These are phyloP conservation scores for Agrypnus murinus DNA, from an alignment of 2,888 invertebrate species.

Conservation along the genomic window DNA sequence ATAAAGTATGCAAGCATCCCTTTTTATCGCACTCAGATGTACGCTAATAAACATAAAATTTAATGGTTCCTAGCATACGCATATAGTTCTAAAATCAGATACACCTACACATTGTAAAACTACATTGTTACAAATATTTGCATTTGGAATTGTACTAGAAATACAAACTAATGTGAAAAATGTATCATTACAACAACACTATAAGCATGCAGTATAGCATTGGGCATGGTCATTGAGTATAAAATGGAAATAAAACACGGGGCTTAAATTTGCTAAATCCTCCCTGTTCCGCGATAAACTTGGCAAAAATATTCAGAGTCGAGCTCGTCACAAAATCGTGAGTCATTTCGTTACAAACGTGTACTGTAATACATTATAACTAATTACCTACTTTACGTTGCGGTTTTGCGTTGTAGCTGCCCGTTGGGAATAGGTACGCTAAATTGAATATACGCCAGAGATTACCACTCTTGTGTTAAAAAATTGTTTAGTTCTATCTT, in stretches of 20 bases:
- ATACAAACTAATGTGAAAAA: constrained; percentile 9
- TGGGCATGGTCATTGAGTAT: constrained; percentile 13
- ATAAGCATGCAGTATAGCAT: background rate
- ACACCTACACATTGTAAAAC: constrained; percentile 34
- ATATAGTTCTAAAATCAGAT: constrained; percentile 43
- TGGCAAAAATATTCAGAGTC: constrained; percentile 28
- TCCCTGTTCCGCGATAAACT: constrained; percentile 16
- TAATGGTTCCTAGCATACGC: constrained; percentile 36
- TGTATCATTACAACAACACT: constrained; percentile 3
- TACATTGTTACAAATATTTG: constrained; percentile 35
- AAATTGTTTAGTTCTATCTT: too few relatives aligned
- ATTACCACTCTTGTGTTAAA: constrained; percentile 13
- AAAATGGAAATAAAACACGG: constrained; percentile 29
- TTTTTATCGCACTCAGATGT: constrained; percentile 38
- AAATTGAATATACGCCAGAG: constrained; percentile 36
- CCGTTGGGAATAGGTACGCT: constrained; percentile 13
- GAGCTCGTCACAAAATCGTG: constrained; percentile 13
- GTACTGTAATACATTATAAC: constrained; percentile 27
- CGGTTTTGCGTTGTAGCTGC: constrained; percentile 16
- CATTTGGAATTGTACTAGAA: constrained; percentile 13
- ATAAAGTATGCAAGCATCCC: constrained; percentile 27
- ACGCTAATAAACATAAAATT: constrained; percentile 41
- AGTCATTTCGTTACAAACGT: constrained; percentile 30
- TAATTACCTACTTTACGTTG: constrained; percentile 35
- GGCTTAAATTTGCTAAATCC: constrained; percentile 6